Conservation (phyloP, 2,113 vertebrate species). For the Spilogale gracilis region DNA sequence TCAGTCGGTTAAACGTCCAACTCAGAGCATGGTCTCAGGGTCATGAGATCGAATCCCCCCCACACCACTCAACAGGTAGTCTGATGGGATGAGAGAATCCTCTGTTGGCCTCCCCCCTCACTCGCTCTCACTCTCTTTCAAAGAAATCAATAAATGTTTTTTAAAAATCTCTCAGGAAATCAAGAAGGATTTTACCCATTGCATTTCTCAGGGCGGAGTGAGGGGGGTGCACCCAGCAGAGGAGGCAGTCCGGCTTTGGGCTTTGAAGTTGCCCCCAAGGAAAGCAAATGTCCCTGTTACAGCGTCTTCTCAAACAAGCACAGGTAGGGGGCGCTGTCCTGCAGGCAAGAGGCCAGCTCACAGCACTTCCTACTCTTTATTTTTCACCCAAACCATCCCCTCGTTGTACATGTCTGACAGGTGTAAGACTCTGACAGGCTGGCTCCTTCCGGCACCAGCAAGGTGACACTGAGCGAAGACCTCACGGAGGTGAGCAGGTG, state of each 20-base stretch:
- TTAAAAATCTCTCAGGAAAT: neutral
- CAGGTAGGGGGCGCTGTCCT: neutral
- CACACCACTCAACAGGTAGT: neutral
- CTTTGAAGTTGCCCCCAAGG: neutral
- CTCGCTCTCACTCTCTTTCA: neutral
- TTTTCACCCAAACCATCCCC: neutral
- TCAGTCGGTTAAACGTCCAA: neutral
- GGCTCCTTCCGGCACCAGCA: neutral
- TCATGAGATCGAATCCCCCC: neutral
- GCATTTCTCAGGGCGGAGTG: neutral
- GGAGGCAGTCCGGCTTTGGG: slow-evolving; percentile 8
- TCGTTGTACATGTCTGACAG: neutral
- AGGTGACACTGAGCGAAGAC: neutral
- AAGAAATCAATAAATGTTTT: neutral
- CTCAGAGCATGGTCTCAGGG: neutral
- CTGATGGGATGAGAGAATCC: neutral
- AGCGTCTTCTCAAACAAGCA: neutral
- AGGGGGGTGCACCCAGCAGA: too few relatives aligned
- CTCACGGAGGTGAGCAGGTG: neutral
- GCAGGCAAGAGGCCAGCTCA: neutral
- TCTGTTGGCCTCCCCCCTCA: neutral
- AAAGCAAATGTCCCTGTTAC: neutral
- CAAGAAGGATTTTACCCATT: neutral
- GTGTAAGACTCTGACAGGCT: neutral
- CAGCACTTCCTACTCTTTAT: neutral